phyloP scores from a whole-genome alignment of 2,113 vertebrate species.

The Strix aluco region DNA sequence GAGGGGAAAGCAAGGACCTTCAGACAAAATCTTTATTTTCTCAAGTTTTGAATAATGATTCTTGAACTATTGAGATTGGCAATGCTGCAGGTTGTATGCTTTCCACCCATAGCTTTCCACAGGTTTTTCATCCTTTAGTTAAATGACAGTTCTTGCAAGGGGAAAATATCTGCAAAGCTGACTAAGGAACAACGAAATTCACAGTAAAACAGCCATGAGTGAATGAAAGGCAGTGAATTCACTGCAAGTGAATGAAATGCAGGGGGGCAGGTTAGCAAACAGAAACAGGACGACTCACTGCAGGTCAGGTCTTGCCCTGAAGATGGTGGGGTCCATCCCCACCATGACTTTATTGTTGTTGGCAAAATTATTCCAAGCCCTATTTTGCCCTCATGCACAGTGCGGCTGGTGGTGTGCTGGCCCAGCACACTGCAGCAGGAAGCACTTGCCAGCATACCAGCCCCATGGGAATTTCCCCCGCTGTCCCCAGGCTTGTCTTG shows the following conservation, averaged over 20 bases:
- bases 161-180: background rate
- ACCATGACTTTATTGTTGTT: background rate
- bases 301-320: background rate
- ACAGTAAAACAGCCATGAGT: background rate
- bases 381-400: fast-evolving
- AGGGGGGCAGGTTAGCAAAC: too few relatives aligned
- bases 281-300: too few relatives aligned
- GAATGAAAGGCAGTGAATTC: background rate
- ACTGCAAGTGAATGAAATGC: background rate
- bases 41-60: background rate
- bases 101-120: background rate
- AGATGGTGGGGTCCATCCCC: background rate
- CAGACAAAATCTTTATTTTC: background rate
- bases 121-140: background rate
- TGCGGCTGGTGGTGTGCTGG: background rate
- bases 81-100: background rate
- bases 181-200: background rate
- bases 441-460: background rate
- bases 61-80: background rate
- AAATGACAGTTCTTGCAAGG: background rate
- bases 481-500: background rate
- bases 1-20: background rate
- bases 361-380: background rate
- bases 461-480: background rate
- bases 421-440: background rate